Conservation (phyloP, 2,113 vertebrate genomes). For the Megaptera novaeangliae region DNA sequence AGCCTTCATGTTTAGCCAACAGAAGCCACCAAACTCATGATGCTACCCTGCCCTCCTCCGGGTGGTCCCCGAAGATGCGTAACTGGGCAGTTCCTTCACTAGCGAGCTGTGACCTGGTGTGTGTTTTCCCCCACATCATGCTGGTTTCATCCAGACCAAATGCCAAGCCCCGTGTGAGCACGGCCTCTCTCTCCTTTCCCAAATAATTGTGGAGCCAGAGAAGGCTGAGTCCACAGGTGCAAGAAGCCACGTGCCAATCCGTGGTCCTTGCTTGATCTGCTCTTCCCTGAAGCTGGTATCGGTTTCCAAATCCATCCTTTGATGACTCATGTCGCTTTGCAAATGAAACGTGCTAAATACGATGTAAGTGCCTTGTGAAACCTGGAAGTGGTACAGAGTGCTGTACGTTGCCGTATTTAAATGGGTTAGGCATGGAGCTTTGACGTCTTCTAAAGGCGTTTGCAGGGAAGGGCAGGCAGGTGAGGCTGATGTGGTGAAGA, state of each 20-base stretch:
- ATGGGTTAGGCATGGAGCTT: neutral
- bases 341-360: no score
- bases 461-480: neutral
- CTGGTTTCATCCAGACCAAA: neutral
- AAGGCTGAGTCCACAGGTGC: neutral
- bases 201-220: neutral
- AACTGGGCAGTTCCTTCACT: neutral
- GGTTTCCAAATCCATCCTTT: neutral
- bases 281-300: neutral
- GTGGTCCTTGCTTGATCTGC: neutral
- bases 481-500: neutral
- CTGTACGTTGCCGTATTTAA: neutral
- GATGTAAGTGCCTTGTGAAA: fast-evolving
- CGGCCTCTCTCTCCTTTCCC: neutral
- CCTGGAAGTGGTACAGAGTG: neutral
- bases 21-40: neutral
- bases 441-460: neutral
- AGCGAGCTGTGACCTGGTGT: no score
- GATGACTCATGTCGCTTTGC: fast-evolving
- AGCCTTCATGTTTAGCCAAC: neutral
- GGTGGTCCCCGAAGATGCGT: fast-evolving
- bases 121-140: neutral
- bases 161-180: neutral
- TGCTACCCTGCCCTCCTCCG: neutral
- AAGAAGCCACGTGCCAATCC: fast-evolving